These are phyloP conservation scores for Gymnothorax javanicus DNA, from an alignment of 2,797 vertebrate genomes.

Conservation along the genomic window DNA sequence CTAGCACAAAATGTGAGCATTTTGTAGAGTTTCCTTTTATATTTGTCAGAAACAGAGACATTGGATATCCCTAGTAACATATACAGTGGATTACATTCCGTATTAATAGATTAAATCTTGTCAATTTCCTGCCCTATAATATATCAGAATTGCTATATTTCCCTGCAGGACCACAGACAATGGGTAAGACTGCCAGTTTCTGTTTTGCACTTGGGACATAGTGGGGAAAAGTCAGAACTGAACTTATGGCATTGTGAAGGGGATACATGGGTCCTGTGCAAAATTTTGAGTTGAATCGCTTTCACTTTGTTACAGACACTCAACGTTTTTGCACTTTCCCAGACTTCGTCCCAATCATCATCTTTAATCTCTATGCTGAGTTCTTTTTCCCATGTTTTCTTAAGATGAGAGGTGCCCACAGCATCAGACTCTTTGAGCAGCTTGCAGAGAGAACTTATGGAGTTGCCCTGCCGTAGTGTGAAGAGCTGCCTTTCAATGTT, in stretches of 20 bases:
- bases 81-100: too few relatives aligned
- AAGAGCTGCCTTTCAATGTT: background rate
- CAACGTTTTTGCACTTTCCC: background rate
- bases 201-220: conserved; percentile 32
- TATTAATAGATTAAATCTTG: background rate
- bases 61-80: too few relatives aligned
- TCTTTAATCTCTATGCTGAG: conserved; percentile 18
- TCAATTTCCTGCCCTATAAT: background rate
- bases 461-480: background rate
- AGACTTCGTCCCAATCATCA: background rate
- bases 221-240: conserved; percentile 11
- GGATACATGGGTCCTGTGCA: conserved; percentile 30
- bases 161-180: conserved; percentile 8
- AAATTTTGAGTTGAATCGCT: conserved; percentile 19
- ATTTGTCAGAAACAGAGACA: too few relatives aligned
- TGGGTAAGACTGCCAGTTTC: conserved; percentile 24
- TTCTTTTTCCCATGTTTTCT: too few relatives aligned
- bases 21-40: too few relatives aligned
- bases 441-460: conserved; percentile 17
- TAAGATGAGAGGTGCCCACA: conserved; percentile 6
- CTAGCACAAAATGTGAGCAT: too few relatives aligned
- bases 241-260: conserved; percentile 1
- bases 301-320: conserved; percentile 20
- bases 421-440: background rate
- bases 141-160: conserved; percentile 22